Evolutionary conservation across 2,113 vertebrate species (phyloP).

Genomic region (Rana temporaria): DNA sequence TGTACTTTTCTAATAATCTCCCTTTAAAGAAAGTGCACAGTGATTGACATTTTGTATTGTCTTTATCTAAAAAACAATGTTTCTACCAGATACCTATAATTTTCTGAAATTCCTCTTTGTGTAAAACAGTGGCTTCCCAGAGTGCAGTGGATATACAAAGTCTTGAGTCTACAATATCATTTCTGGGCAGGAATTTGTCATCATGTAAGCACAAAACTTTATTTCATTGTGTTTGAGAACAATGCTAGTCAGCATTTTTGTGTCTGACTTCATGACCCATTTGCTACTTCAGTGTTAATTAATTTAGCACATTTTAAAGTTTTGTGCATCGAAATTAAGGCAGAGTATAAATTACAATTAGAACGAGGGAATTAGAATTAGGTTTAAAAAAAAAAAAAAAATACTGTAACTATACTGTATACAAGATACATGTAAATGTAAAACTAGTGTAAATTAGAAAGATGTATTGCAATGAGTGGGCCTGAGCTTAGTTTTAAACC

Average conservation of each 20-base stretch:
- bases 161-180: background rate
- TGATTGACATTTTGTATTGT: background rate
- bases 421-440: background rate
- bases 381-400: background rate
- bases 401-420: no score
- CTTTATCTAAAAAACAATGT: constrained; percentile 1
- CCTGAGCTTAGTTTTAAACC: background rate
- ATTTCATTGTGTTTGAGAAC: constrained; percentile 1
- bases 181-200: background rate
- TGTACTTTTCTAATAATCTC: no score
- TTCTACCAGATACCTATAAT: background rate
- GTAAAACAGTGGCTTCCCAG: background rate
- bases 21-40: no score
- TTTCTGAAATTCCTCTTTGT: background rate
- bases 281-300: constrained; percentile 21
- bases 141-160: background rate
- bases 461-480: background rate
- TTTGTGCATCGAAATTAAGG: constrained; percentile 16
- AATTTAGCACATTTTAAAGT: constrained; percentile 24
- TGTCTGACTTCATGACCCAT: background rate
- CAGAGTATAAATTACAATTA: constrained; percentile 20
- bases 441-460: constrained; percentile 15
- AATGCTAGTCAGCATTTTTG: constrained; percentile 7
- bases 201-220: constrained; percentile 12
- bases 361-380: background rate